These are phyloP conservation scores for Parthenolecanium corni DNA, from an alignment of 2,888 invertebrate genomes.

Conservation along the genomic window DNA sequence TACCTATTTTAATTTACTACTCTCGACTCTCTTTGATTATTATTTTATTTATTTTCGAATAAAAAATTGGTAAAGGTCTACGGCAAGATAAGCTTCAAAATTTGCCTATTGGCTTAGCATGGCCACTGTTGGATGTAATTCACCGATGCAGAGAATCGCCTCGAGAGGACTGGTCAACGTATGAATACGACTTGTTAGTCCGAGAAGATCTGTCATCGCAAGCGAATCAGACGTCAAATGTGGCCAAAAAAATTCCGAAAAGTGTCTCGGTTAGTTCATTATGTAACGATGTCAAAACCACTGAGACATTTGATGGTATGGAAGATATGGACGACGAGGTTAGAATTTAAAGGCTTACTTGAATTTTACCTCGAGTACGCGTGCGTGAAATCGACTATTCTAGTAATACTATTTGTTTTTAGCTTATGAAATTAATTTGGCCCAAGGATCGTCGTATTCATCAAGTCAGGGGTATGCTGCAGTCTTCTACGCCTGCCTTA, in stretches of 20 bases:
- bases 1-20: not conserved
- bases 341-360: not conserved
- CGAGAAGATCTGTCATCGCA: slow-evolving; percentile 55
- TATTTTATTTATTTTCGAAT: not conserved
- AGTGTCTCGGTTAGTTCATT: slow-evolving; percentile 17
- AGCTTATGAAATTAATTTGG: slow-evolving; percentile 37
- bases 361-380: not conserved
- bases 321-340: slow-evolving; percentile 44
- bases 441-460: slow-evolving; percentile 53
- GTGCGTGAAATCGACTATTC: slow-evolving; percentile 23
- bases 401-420: not conserved
- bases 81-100: slow-evolving; percentile 29
- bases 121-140: slow-evolving; percentile 56
- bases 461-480: slow-evolving; percentile 70
- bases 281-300: slow-evolving; percentile 20
- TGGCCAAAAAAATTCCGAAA: slow-evolving; percentile 9
- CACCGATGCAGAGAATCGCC: slow-evolving; percentile 59
- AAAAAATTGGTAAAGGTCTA: slow-evolving; percentile 16
- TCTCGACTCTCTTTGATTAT: not conserved
- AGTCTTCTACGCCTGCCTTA: slow-evolving; percentile 77
- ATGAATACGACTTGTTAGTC: slow-evolving; percentile 58
- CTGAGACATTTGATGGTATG: slow-evolving; percentile 51
- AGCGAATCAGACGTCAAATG: not conserved
- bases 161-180: slow-evolving; percentile 58
- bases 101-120: slow-evolving; percentile 45